Percentiles rank a stretch among this genome's conserved stretches.
Conservation (phyloP, 2,113 vertebrate genomes). For the Cinclus cinclus region DNA sequence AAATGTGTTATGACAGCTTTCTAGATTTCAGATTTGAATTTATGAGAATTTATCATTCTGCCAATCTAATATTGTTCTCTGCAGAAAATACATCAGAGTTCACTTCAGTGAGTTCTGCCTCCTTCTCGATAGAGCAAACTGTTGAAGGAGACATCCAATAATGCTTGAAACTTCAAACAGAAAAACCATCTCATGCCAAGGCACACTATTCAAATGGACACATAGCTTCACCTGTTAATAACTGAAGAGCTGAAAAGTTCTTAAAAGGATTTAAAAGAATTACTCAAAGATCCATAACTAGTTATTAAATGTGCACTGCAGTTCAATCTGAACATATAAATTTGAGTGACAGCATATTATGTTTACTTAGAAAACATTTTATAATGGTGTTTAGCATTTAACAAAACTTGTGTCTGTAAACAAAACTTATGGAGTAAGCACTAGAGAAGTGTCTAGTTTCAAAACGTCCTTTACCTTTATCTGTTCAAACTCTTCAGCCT, state of each 20-base stretch:
- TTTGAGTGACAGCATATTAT: not conserved
- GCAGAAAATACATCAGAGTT: not conserved
- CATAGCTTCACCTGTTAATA: slow-evolving; percentile 30
- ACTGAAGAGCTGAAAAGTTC: not conserved
- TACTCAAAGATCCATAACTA: not conserved
- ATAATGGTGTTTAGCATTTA: not conserved
- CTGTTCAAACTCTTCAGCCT: slow-evolving; percentile 98
- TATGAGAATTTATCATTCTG: not conserved
- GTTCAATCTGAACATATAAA: not conserved
- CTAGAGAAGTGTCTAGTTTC: not conserved
- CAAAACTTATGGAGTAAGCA: not conserved
- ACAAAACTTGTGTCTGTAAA: not conserved
- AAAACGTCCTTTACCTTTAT: slow-evolving; percentile 86
- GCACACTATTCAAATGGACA: not conserved
- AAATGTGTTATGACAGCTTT: not conserved
- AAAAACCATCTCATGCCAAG: not conserved
- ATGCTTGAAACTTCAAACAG: slow-evolving; percentile 7
- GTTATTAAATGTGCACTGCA: not conserved
- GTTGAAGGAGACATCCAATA: not conserved
- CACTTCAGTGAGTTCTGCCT: not conserved
- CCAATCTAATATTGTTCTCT: not conserved
- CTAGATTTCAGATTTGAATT: not conserved
- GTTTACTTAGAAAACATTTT: not conserved
- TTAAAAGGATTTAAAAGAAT: slow-evolving; percentile 33
- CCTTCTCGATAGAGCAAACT: not conserved